Conservation (phyloP, 2,113 vertebrate species). For the Phyllostomus discolor region DNA sequence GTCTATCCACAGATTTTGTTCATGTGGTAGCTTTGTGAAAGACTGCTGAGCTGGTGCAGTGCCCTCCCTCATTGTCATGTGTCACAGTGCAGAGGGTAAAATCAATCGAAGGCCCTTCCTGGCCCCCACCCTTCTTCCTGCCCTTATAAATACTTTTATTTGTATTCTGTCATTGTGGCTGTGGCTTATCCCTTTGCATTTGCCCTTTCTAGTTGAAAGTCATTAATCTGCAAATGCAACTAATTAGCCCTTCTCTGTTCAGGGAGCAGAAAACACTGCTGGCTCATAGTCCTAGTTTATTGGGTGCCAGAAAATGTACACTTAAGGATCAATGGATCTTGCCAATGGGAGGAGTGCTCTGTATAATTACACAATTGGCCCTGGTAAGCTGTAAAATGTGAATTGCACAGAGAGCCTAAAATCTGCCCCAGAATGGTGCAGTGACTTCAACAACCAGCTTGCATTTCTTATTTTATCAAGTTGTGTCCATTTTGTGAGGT, state of each 20-base stretch:
- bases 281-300: constrained; percentile 18
- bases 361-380: constrained; percentile 46
- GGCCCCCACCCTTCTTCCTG: constrained; percentile 40
- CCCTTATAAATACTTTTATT: constrained; percentile 72
- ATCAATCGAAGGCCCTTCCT: constrained; percentile 55
- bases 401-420: background rate
- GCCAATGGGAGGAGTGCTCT: constrained; percentile 1
- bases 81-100: constrained; percentile 51
- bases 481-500: background rate
- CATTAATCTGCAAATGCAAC: constrained; percentile 67
- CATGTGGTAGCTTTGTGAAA: constrained; percentile 34
- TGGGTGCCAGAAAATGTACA: constrained; percentile 40
- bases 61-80: constrained; percentile 34
- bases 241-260: constrained; percentile 68
- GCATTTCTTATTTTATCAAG: constrained; percentile 54
- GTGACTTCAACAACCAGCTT: background rate
- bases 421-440: background rate
- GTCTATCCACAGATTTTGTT: constrained; percentile 36
- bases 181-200: constrained; percentile 57
- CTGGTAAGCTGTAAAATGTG: constrained; percentile 41
- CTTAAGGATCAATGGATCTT: constrained; percentile 65
- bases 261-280: constrained; percentile 50
- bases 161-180: constrained; percentile 34
- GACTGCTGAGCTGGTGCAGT: constrained; percentile 16
- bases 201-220: constrained; percentile 57